Evolutionary conservation across 2,113 vertebrate genomes (phyloP).

Genomic region (Gymnorhina tibicen): DNA sequence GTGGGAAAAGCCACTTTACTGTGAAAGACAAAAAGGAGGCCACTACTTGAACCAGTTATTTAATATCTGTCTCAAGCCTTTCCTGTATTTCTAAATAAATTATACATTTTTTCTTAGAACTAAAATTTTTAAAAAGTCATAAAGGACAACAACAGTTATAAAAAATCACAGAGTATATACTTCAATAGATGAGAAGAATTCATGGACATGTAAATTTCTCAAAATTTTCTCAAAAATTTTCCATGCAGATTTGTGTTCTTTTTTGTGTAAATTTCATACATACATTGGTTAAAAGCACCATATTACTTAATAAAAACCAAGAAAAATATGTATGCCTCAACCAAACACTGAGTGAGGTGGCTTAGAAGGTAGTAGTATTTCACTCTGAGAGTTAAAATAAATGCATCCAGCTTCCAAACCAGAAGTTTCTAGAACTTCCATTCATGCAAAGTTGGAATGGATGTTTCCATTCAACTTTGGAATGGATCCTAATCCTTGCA

Average conservation of each 20-base stretch:
- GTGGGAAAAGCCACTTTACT: background rate
- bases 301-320: background rate
- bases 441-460: background rate
- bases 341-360: background rate
- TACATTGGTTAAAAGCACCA: background rate
- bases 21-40: background rate
- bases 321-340: background rate
- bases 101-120: background rate
- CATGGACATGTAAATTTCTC: background rate
- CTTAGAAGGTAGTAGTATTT: background rate
- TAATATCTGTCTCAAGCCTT: background rate
- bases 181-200: background rate
- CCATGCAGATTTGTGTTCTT: fast-evolving
- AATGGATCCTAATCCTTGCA: background rate
- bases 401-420: fast-evolving
- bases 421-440: background rate
- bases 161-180: background rate
- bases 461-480: no score
- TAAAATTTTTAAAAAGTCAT: background rate
- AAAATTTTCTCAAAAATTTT: background rate
- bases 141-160: background rate
- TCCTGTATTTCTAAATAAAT: background rate
- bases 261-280: background rate
- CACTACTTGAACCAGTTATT: background rate
- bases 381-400: background rate